Base-by-base conservation (phyloP, 2,797 vertebrate species). In the Craterocephalus amniculus region DNA sequence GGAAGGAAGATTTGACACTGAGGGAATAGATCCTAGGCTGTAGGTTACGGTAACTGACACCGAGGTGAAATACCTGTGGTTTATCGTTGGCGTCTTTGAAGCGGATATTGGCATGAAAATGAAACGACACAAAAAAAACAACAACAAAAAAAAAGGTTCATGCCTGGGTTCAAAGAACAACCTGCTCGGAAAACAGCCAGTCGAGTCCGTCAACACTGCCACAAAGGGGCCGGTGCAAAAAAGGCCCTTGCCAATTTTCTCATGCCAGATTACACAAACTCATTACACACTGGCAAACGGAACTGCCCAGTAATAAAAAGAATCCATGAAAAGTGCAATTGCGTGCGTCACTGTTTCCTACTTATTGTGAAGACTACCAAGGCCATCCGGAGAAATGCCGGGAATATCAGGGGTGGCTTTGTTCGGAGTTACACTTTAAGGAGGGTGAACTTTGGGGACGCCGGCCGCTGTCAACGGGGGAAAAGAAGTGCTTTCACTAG, bases 251-350 rank as follows among this genome's bases (percentile, higher is more conserved):
- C 22, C 22, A 31, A 11, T 40, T n/a, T 69, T 69, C 51, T 27
- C 58, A 54, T 54, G 62, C 56, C 58, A 58, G 45, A 54, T 69
- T 55, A 67, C 57, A 71, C 51, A 63, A 83, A 62, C 26, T 67
- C 57, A 65, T 51, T 72, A 63, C 63, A 72, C 73, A 60, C 51
- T 35, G 75, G 77, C 73, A 35, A 62, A 51, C 34, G 62, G 69
- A 69, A 58, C 67, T 59, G 70, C 61, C 38, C 29, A 58, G 57
- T 57, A 81, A 81, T 72, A 61, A 81, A 77, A 69, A 78, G 67
- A 67, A 79, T 64, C 67, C 36, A 32, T 76, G 75, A 87, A 89
- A 90, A 89, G 90, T 91, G 89, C 88, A 82, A 87, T 58, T 72
- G 78, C 85, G 74, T 88, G 77, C 69, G 60, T 83, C 71, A 81